phyloP scores from a whole-genome alignment of 30 jellyfish, hydroid and myxozoan species.

The Pseudorhiza aurosa region DNA sequence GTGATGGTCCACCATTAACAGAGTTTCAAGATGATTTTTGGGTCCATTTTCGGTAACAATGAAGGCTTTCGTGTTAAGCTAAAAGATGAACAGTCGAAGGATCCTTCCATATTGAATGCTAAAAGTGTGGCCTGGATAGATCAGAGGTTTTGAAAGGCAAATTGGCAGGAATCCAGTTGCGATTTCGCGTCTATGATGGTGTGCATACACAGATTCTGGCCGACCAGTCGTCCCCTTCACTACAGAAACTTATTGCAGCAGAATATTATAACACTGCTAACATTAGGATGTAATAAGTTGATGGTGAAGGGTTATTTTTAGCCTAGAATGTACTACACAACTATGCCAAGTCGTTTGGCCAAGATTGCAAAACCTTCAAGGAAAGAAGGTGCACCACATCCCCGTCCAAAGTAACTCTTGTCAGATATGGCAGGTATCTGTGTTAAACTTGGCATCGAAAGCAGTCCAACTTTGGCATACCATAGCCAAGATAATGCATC shows the following conservation, averaged over 20 bases:
- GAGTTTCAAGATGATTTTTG: slow-evolving; percentile 26
- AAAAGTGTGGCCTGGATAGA: slow-evolving; percentile 3
- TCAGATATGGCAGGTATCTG: slow-evolving; percentile 20
- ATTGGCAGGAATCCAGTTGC: no score
- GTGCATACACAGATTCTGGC: slow-evolving; percentile 26
- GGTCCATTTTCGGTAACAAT: background rate
- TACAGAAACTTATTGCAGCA: slow-evolving; percentile 8
- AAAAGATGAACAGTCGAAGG: slow-evolving; percentile 11
- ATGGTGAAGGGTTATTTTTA: slow-evolving; percentile 30
- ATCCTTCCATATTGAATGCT: slow-evolving; percentile 5
- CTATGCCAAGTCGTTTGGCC: background rate
- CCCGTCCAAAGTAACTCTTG: slow-evolving; percentile 48
- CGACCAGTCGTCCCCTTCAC: slow-evolving; percentile 54
- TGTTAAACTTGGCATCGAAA: slow-evolving; percentile 19
- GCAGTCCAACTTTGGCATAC: slow-evolving; percentile 15
- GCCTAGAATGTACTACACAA: slow-evolving; percentile 59
- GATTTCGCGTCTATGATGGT: slow-evolving; percentile 30
- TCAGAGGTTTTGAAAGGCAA: slow-evolving; percentile 6
- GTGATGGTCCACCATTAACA: slow-evolving; percentile 20
- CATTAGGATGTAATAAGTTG: slow-evolving; percentile 1
- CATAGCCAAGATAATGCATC: slow-evolving; percentile 27
- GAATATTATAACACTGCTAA: slow-evolving; percentile 19
- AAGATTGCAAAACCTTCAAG: slow-evolving; percentile 12
- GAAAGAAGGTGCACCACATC: slow-evolving; percentile 33
- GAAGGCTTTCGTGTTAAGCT: slow-evolving; percentile 4